Evolutionary conservation across 2,888 invertebrate species (phyloP).

Genomic region (Nemotelus pantherinus): DNA sequence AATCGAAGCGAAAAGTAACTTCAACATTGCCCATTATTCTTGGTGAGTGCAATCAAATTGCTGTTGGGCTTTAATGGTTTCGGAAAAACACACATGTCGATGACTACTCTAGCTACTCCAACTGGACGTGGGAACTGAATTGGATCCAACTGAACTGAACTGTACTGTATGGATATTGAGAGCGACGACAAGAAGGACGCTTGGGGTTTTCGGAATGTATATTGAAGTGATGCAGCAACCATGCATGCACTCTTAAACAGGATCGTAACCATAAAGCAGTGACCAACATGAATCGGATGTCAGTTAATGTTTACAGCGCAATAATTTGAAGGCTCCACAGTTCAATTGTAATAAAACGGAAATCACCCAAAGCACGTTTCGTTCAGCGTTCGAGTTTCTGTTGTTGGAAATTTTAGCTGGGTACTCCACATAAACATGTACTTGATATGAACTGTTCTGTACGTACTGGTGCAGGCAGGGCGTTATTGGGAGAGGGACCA

Average conservation of each 20-base stretch:
- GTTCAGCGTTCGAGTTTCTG: neutral
- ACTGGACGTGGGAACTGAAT: no score
- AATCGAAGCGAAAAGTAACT: constrained; percentile 5
- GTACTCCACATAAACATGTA: neutral
- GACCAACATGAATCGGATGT: constrained; percentile 42
- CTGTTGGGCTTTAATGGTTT: constrained; percentile 30
- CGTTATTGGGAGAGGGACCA: no score
- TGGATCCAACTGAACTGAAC: no score
- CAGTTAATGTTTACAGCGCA: constrained; percentile 41
- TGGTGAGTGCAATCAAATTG: constrained; percentile 39
- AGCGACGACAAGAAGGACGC: no score
- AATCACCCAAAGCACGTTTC: constrained; percentile 11
- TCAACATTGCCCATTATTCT: constrained; percentile 25
- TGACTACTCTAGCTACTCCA: neutral
- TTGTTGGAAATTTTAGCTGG: neutral
- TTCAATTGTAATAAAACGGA: constrained; percentile 40
- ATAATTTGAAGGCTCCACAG: constrained; percentile 35
- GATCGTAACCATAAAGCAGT: constrained; percentile 35
- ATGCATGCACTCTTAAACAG: constrained; percentile 30
- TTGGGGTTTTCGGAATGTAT: neutral
- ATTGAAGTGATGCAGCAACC: constrained; percentile 34
- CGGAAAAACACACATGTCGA: constrained; percentile 35
- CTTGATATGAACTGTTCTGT: no score
- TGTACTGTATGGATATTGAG: no score
- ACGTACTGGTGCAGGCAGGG: no score